Evolutionary conservation across 2,888 invertebrate genomes (phyloP), one percentile per base, ranked within the genome.

Genomic region (Ernsta delagoae): DNA sequence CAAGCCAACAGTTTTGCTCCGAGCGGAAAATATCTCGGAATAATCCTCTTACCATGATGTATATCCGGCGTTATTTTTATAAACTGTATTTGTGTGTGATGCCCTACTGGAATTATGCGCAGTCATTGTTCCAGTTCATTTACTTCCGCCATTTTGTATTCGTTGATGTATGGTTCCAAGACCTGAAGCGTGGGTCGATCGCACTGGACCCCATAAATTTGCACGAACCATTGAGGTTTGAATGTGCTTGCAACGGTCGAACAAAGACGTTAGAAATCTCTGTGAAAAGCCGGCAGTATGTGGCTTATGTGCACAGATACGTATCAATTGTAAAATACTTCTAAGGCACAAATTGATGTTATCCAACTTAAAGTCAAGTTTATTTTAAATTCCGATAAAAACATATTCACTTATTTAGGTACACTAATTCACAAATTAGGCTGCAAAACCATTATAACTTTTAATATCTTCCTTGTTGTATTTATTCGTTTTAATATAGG

Each of bases 141-240:
- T 68, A 61, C 67, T 68, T 56, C 50, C 54, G 62, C 56, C 50
- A 57, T 61, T 61, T 68, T 68, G 57, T 64, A 12, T 59, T 41
- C 62, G 68, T 24, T 68, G 62, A 62, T 57, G 62, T 68, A 62
- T 57, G 56, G 48, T 45, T 16, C 34, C 24, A 24, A 68, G 62
- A 68, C 61, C 61, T 65, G 70, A 65, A 68, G 73, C 70, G 72
- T 70, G 54, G 57, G 53, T 59, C 64, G 63, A 56, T 73, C 72
- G 45, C 61, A 62, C 72, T 72, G 71, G 77, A 73, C 75, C 74
- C 76, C 79, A 82, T 85, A 83, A 81, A 84, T 86, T 82, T 79
- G 73, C 78, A 77, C 77, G 75, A 83, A 74, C 78, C 77, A 82
- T 79, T 80, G 80, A 78, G 75, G 77, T 78, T 77, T 78, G 75